Evolutionary conservation across 1,140 invertebrate species (phyloP), one percentile per base, ranked within the genome.

Genomic region (Drosophila grimshawi): DNA sequence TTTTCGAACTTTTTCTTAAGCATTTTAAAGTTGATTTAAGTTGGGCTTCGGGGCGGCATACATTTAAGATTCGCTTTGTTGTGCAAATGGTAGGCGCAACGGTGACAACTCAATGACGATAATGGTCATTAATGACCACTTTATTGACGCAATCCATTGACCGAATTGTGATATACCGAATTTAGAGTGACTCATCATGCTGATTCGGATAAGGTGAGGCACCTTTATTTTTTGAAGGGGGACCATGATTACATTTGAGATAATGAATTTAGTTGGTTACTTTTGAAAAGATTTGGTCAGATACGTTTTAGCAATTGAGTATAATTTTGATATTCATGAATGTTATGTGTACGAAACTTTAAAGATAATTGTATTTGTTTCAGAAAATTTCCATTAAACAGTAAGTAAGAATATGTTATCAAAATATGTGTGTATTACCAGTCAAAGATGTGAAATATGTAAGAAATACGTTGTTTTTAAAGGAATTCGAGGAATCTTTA

Each of bases 111-210:
- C 51, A 27, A 37, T 69, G 59, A 48, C 39, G 52, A 56, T 75
- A 69, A 75, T 69, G 74, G 57, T 53, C 74, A 69, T 81, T 85
- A 85, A 86, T 81, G 74, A 85, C 43, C 68, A 66, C 53, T 64
- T 59, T 78, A 85, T 85, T 85, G 78, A 85, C 81, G 46, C 55
- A 86, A 80, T 65, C 53, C 76, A 80, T 74, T 86, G 81, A 86
- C 77, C 81, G 68, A 71, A 64, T 65, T 85, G 55, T 70, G 63
- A 75, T 69, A 56, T 67, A 62, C 60, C 72, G 19, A 69, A 69
- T 60, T 53, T 10, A 6, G 3, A 3, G 35, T 76, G 72, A 76
- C 8, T 76, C 55, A 76, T 19, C 5, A n/a, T 11, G 43, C 35
- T n/a, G 27, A 19, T 19, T 19, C 10, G 5, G 2, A 5, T 43